phyloP scores from a whole-genome alignment of 2,797 vertebrate genomes.

The Cygnus olor region DNA sequence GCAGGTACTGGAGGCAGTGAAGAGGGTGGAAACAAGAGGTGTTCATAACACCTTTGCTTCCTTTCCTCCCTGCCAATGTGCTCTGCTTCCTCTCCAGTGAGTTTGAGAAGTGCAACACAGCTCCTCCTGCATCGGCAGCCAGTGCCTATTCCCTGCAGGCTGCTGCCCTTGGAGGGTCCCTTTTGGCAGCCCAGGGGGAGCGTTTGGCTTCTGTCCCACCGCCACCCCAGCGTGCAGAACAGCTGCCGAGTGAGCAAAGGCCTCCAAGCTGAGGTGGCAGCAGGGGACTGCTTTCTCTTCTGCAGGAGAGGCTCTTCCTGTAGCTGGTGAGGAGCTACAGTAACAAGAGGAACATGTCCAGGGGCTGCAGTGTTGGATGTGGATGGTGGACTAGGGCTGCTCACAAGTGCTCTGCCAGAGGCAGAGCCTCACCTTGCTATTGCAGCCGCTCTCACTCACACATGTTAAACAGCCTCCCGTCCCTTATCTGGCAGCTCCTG shows the following conservation, averaged over 20 bases:
- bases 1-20: background rate
- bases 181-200: background rate
- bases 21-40: background rate
- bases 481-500: background rate
- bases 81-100: background rate
- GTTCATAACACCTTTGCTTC: background rate
- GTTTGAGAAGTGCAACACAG: background rate
- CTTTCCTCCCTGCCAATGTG: background rate
- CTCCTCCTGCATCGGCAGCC: background rate
- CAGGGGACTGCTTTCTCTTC: background rate
- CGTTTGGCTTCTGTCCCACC: background rate
- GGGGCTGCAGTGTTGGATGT: background rate
- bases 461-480: background rate
- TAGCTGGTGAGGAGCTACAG: background rate
- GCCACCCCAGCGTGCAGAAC: no score
- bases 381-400: background rate
- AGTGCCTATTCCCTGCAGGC: background rate
- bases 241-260: fast-evolving
- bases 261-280: background rate
- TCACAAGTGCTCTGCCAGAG: background rate
- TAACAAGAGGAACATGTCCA: background rate
- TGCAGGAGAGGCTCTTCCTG: background rate
- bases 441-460: background rate
- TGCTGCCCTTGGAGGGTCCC: background rate
- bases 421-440: background rate